Base-by-base conservation (phyloP, 2,113 vertebrate genomes). In the Lophura nycthemera region DNA sequence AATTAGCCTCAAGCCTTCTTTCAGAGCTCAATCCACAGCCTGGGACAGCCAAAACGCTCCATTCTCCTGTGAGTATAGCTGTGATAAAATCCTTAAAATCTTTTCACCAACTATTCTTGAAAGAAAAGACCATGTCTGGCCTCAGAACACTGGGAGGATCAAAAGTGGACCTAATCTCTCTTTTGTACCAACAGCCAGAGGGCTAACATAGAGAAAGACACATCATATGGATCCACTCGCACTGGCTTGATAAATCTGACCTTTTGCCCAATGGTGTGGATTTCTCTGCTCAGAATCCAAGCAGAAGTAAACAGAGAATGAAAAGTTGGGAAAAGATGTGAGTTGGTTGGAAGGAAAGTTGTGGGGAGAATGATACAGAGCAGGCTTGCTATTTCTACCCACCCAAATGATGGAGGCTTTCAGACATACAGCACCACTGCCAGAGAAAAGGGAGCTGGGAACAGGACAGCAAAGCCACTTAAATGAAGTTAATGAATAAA, bases 1-100 rank as follows among this genome's bases (percentile, higher is more conserved):
- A 95, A 71, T 94, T 69, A 83, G 61, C 79, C 77, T 86, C 2
- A 1, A 91, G 88, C 83, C 61, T 95, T 95, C 94, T 85, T 67
- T 92, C 40, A 30, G 76, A 71, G 76, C 79, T 92, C 94, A 83
- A 80, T 95, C 81, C 91, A 61, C 89, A 90, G 91, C 90, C 93
- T 92, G 88, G 77, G 94, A 89, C 87, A 95, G 85, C 69, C 1
- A 2, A 91, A 81, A 66, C 52, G 69, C 43, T 88, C 82, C 47
- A 21, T 95, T 93, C 83, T 32, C 75, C 85, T 0, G 0, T 1
- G 7, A 85, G 47, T 19, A 43, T 56, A 89, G 72, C 72, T 93
- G 84, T 89, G 80, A 86, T 67, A 85, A 71, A 45, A 74, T 83
- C 72, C 40, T 65, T 61, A 71, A 96, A 91, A 78, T 81, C 38